phyloP scores from a whole-genome alignment of 2,797 vertebrate species.

The Enteromius unitaeniatus region DNA sequence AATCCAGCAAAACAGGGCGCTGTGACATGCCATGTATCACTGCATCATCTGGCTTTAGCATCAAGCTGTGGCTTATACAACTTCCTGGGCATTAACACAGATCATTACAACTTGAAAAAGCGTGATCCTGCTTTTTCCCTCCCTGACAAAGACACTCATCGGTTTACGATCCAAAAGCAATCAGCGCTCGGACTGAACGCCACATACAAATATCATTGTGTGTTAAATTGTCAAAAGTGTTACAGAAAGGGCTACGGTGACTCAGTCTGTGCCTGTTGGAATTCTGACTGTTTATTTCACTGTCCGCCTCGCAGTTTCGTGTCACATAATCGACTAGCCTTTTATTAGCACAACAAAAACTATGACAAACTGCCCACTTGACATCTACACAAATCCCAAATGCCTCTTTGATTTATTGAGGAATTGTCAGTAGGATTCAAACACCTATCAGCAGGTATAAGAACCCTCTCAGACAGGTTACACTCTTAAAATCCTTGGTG shows the following conservation, averaged over 20 bases:
- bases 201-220: slow-evolving; percentile 12
- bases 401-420: slow-evolving; percentile 46
- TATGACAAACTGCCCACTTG: slow-evolving; percentile 26
- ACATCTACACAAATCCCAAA: slow-evolving; percentile 48
- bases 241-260: slow-evolving; percentile 17
- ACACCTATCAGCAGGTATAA: background rate
- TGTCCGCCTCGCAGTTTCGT: slow-evolving; percentile 23
- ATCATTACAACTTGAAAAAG: slow-evolving; percentile 8
- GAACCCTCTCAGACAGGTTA: background rate
- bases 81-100: background rate
- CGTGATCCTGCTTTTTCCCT: slow-evolving; percentile 4
- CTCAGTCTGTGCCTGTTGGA: slow-evolving; percentile 33
- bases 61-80: slow-evolving; percentile 9
- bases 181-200: slow-evolving; percentile 3
- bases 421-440: slow-evolving; percentile 20
- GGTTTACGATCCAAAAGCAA: slow-evolving; percentile 2
- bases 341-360: slow-evolving; percentile 56
- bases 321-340: slow-evolving; percentile 46
- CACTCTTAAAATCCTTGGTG: background rate
- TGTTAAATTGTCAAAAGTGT: slow-evolving; percentile 32
- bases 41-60: background rate
- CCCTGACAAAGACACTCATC: background rate
- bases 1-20: background rate
- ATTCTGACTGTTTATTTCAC: slow-evolving; percentile 39
- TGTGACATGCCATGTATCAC: background rate